phyloP scores from a whole-genome alignment of 2,113 vertebrate species.

The Lates calcarifer region DNA sequence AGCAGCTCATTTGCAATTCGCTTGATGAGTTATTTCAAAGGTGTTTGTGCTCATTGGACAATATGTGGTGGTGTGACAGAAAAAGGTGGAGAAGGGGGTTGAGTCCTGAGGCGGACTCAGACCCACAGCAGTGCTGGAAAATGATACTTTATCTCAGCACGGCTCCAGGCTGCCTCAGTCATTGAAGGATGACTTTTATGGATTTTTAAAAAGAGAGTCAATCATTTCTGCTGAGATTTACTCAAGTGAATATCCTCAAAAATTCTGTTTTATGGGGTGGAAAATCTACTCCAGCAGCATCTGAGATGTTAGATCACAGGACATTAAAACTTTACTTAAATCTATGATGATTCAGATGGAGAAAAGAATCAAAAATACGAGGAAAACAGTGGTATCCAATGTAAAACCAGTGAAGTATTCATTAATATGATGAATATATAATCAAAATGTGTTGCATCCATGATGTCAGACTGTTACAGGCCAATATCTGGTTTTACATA shows the following conservation, averaged over 20 bases:
- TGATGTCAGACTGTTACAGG: not conserved
- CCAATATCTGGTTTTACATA: constrained; percentile 13
- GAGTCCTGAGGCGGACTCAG: not conserved
- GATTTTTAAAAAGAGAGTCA: not conserved
- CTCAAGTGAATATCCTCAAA: constrained; percentile 10
- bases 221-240: not conserved
- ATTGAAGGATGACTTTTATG: not conserved
- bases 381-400: not conserved
- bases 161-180: not conserved
- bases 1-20: constrained; percentile 9
- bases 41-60: not conserved
- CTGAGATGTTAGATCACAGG: not conserved
- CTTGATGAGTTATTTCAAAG: constrained; percentile 17
- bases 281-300: constrained; percentile 25
- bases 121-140: not conserved
- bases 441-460: not conserved
- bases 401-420: not conserved
- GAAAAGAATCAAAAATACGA: not conserved
- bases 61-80: not conserved
- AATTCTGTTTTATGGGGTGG: constrained; percentile 1
- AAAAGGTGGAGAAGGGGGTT: not conserved
- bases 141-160: not conserved
- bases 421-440: constrained; percentile 4
- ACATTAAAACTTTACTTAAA: not conserved
- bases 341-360: not conserved